phyloP scores from a whole-genome alignment of 2,888 invertebrate species.

The Drosophila affinis region DNA sequence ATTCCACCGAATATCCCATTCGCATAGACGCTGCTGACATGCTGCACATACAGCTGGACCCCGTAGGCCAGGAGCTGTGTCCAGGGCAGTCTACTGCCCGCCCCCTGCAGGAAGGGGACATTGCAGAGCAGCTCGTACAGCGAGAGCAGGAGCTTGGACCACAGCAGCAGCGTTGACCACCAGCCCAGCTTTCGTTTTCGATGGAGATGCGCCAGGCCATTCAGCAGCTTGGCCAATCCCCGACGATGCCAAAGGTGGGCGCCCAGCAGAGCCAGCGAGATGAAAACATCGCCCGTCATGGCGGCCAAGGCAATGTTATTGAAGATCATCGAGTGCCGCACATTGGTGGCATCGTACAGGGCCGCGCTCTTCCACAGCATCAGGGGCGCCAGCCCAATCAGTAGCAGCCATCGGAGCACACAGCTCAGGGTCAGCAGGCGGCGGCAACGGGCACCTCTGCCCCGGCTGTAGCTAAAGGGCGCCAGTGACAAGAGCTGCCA shows the following conservation, averaged over 20 bases:
- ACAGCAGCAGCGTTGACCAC: conserved; percentile 51
- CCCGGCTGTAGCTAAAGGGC: conserved; percentile 49
- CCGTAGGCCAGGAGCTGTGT: conserved; percentile 65
- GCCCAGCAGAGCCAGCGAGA: conserved; percentile 59
- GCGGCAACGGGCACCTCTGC: conserved; percentile 33
- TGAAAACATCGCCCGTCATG: conserved; percentile 57
- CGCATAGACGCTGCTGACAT: conserved; percentile 68
- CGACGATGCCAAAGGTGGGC: conserved; percentile 53
- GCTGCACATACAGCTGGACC: conserved; percentile 71
- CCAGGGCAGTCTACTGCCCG: conserved; percentile 55
- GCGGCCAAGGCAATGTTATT: conserved; percentile 59
- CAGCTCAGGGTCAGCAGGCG: conserved; percentile 41
- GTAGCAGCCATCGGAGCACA: conserved; percentile 39
- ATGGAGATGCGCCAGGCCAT: conserved; percentile 37
- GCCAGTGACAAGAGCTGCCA: conserved; percentile 69
- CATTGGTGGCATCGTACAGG: conserved; percentile 66
- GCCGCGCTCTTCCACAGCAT: conserved; percentile 55
- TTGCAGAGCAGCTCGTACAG: conserved; percentile 72
- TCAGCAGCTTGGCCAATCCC: conserved; percentile 46
- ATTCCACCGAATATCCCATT: conserved; percentile 67
- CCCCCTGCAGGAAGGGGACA: conserved; percentile 70
- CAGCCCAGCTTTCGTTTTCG: conserved; percentile 38
- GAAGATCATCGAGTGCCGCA: conserved; percentile 59
- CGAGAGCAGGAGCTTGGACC: conserved; percentile 68
- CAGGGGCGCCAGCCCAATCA: conserved; percentile 55